phyloP scores from a whole-genome alignment of 1,140 invertebrate species.

The Drosophila persimilis region DNA sequence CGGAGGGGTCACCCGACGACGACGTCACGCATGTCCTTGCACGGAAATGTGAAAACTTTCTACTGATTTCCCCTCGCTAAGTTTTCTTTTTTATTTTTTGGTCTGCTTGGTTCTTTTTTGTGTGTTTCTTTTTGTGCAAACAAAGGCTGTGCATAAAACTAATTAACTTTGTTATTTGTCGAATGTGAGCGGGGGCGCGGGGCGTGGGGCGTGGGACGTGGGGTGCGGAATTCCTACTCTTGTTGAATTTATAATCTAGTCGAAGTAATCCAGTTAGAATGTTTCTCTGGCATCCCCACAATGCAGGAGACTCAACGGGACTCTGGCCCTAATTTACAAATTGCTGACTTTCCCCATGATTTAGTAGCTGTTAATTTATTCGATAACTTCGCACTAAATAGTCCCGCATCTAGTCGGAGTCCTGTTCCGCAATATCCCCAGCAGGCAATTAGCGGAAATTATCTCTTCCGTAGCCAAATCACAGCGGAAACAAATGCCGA shows the following conservation, averaged over 20 bases:
- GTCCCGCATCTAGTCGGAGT: too few relatives aligned
- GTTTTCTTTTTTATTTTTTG: constrained; percentile 18
- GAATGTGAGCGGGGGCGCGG: neutral
- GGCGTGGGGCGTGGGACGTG: neutral
- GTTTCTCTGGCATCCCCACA: neutral
- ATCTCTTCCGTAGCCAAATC: constrained; percentile 10
- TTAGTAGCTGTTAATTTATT: too few relatives aligned
- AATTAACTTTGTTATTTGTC: constrained; percentile 68
- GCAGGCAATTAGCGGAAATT: constrained; percentile 36
- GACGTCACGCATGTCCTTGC: constrained; percentile 73
- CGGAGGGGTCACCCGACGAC: constrained; percentile 53
- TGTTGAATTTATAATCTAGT: constrained; percentile 34
- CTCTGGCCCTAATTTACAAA: too few relatives aligned
- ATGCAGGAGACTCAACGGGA: too few relatives aligned
- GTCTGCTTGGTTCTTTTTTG: constrained; percentile 20
- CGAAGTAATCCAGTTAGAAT: constrained; percentile 22
- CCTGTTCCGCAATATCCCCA: neutral
- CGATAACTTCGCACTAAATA: too few relatives aligned
- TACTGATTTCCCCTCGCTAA: constrained; percentile 39
- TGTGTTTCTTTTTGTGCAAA: constrained; percentile 41
- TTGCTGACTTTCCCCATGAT: too few relatives aligned
- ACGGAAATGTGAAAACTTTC: constrained; percentile 64
- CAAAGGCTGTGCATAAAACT: constrained; percentile 69
- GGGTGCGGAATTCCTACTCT: neutral
- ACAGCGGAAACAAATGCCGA: constrained; percentile 22